Percentiles rank a stretch among this genome's conserved stretches.
These are phyloP conservation scores for Peromyscus eremicus DNA, from an alignment of 2,797 vertebrate species.

Conservation along the genomic window DNA sequence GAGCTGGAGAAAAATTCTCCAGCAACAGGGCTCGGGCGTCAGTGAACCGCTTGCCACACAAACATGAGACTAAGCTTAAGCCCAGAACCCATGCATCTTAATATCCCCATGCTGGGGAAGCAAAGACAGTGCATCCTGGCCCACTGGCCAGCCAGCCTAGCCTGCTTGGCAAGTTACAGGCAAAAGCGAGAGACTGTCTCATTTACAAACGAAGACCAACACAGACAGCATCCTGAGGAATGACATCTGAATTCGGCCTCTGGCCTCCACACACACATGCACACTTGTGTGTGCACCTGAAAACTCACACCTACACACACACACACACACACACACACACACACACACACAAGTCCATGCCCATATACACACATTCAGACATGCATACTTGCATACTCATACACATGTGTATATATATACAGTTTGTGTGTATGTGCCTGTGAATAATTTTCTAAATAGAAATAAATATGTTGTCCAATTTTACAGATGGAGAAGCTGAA, in stretches of 20 bases:
- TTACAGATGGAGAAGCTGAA: slow-evolving; percentile 6
- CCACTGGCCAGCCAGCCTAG: neutral
- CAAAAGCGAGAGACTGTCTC: neutral
- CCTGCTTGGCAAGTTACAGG: neutral
- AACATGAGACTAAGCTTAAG: too few relatives aligned
- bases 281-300: neutral
- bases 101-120: too few relatives aligned
- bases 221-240: neutral
- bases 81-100: neutral
- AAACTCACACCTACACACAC: neutral
- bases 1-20: too few relatives aligned
- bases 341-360: neutral
- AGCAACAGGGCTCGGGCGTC: too few relatives aligned
- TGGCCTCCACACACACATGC: too few relatives aligned
- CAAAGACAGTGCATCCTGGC: neutral
- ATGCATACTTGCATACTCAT: neutral
- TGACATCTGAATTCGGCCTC: neutral
- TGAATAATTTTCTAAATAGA: neutral
- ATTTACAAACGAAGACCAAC: neutral
- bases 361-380: neutral
- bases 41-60: neutral
- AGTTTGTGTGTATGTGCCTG: neutral
- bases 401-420: neutral
- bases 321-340: neutral
- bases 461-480: neutral